These are phyloP conservation scores for Drosophila sordidula DNA, from an alignment of 2,888 invertebrate species.

Conservation along the genomic window DNA sequence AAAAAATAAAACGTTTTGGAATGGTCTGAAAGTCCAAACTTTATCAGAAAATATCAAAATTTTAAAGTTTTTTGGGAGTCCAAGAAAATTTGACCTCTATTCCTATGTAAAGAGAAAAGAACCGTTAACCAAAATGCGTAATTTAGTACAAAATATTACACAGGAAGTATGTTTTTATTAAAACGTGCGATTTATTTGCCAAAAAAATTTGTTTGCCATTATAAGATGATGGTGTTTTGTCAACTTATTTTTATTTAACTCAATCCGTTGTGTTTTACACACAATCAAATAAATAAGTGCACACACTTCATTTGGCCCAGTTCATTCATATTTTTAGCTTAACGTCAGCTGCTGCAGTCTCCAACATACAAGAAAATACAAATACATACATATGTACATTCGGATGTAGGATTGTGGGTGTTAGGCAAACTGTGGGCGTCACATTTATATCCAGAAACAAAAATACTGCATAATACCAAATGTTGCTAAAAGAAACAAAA, in stretches of 20 bases:
- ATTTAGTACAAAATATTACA: too few species aligned
- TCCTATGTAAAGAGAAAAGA: too few species aligned
- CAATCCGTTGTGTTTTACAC: slow-evolving; percentile 1
- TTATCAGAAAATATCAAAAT: too few species aligned
- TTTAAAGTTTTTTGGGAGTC: too few species aligned
- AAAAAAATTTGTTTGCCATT: too few species aligned
- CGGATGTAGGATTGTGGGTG: slow-evolving; percentile 21
- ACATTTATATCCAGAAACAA: not conserved
- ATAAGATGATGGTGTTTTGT: not conserved
- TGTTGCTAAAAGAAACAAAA: not conserved
- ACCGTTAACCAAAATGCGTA: too few species aligned
- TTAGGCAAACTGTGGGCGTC: slow-evolving; percentile 13
- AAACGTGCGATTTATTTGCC: too few species aligned
- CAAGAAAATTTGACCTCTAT: too few species aligned
- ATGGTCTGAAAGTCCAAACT: too few species aligned
- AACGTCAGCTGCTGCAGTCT: slow-evolving; percentile 12
- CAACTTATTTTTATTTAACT: slow-evolving; percentile 2
- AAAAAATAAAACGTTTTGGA: too few species aligned
- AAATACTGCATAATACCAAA: slow-evolving; percentile 11
- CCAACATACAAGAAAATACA: slow-evolving; percentile 10
- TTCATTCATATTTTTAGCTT: slow-evolving; percentile 56
- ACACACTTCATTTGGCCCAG: slow-evolving; percentile 23
- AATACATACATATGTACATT: slow-evolving; percentile 11
- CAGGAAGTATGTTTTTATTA: too few species aligned
- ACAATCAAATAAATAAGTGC: slow-evolving; percentile 12